Conservation (phyloP, 92 coral and sea anemone species). For the Plumapathes pennacea region DNA sequence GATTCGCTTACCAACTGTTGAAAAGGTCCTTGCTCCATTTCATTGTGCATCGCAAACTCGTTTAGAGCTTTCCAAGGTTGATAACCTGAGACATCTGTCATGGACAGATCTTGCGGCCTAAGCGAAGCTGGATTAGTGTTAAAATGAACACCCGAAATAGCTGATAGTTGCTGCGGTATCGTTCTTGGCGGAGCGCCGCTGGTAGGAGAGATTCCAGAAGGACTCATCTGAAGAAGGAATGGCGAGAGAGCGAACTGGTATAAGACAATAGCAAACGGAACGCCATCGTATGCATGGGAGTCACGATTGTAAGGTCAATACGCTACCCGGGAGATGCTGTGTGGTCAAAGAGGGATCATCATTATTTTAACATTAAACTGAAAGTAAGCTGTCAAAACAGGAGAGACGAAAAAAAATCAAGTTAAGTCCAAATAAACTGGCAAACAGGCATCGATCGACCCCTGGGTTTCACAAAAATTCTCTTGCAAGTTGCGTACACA, state of each 20-base stretch:
- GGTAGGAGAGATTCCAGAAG: conserved; percentile 78
- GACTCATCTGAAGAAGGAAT: conserved; percentile 56
- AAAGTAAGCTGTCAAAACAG: not conserved
- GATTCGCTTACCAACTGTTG: conserved; percentile 96
- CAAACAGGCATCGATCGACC: no score
- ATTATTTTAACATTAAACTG: conserved; percentile 26
- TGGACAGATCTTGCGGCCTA: conserved; percentile 68
- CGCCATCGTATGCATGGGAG: no score
- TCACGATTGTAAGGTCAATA: no score
- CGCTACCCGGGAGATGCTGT: no score
- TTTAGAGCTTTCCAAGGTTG: conserved; percentile 99
- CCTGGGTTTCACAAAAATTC: no score
- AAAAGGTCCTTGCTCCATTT: conserved; percentile 93
- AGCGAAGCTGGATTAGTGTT: conserved; percentile 68
- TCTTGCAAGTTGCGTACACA: no score
- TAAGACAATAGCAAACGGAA: not conserved
- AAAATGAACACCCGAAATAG: conserved; percentile 75
- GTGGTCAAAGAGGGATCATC: conserved; percentile 5
- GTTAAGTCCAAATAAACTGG: no score
- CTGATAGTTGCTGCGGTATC: conserved; percentile 63
- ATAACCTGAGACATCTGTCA: conserved; percentile 82
- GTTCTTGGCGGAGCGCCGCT: conserved; percentile 49
- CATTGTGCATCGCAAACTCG: conserved; percentile 97
- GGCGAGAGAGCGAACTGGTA: not conserved
- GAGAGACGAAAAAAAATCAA: conserved; percentile 8